Evolutionary conservation across 2,797 vertebrate genomes (phyloP).

Genomic region (Cossypha caffra): DNA sequence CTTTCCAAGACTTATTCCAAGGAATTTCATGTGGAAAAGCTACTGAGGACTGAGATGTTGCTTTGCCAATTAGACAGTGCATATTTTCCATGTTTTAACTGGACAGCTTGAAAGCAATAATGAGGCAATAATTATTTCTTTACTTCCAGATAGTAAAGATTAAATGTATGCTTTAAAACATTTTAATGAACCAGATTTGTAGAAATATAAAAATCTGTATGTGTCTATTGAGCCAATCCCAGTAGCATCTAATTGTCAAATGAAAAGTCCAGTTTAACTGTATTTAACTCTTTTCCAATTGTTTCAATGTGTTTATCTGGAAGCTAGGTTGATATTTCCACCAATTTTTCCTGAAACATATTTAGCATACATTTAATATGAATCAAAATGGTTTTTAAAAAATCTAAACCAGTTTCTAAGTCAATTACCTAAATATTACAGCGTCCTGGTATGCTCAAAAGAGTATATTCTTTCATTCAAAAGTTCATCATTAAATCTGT

Average conservation of each 20-base stretch:
- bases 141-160: neutral
- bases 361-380: neutral
- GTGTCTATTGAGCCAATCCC: neutral
- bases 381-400: neutral
- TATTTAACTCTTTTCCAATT: neutral
- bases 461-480: neutral
- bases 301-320: neutral
- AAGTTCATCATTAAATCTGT: neutral
- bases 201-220: neutral
- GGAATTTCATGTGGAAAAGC: neutral
- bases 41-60: neutral
- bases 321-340: neutral
- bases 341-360: neutral
- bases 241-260: neutral
- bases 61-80: neutral
- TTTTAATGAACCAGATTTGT: neutral
- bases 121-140: neutral
- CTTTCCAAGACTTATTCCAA: neutral
- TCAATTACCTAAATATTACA: neutral
- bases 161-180: neutral
- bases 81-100: neutral
- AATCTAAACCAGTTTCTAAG: neutral
- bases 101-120: neutral
- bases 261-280: neutral
- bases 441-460: neutral